Evolutionary conservation across 1,140 invertebrate species (phyloP).

Genomic region (Trialeurodes vaporariorum): DNA sequence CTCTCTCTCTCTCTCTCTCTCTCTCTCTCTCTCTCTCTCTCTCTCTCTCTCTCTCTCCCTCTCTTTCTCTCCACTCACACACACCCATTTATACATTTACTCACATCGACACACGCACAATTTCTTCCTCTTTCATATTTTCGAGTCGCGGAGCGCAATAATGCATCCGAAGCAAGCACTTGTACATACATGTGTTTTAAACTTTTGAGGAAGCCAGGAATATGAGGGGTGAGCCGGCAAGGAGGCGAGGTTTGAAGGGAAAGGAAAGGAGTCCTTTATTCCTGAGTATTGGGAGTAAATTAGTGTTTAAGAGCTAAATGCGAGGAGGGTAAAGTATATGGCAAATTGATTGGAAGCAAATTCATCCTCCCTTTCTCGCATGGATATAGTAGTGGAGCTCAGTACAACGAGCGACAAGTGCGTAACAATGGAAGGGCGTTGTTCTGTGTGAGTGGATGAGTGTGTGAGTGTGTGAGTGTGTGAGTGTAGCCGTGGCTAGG

Average conservation of each 20-base stretch:
- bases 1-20: conserved; percentile 20
- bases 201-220: not conserved
- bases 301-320: not conserved
- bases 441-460: not conserved
- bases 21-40: conserved; percentile 20
- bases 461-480: not conserved
- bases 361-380: not conserved
- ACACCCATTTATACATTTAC: too few relatives aligned
- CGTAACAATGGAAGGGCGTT: not conserved
- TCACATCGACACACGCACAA: too few relatives aligned
- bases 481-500: too few relatives aligned
- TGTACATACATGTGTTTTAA: conserved; percentile 1
- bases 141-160: too few relatives aligned
- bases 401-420: too few relatives aligned
- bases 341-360: not conserved
- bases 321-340: not conserved
- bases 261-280: not conserved
- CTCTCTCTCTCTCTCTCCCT: conserved; percentile 20
- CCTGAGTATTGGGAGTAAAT: not conserved
- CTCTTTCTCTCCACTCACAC: conserved; percentile 19
- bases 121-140: too few relatives aligned
- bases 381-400: not conserved
- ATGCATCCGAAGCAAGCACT: not conserved
- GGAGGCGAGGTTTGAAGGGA: too few relatives aligned
- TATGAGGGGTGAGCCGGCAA: not conserved